phyloP scores from a whole-genome alignment of 2,113 vertebrate genomes.

The Neolamprologus variostigma region DNA sequence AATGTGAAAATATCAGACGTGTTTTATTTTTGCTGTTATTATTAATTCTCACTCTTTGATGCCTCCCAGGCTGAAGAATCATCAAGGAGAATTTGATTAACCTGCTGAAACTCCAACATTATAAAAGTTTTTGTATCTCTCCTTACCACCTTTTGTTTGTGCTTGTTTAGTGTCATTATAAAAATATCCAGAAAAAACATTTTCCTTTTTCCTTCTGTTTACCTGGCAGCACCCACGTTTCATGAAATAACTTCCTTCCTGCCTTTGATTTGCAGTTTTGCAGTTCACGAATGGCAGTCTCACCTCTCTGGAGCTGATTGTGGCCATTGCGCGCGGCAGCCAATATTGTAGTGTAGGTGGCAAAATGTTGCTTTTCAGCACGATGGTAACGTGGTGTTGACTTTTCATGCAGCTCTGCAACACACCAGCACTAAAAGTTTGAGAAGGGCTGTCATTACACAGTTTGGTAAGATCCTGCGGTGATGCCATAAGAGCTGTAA shows the following conservation, averaged over 20 bases:
- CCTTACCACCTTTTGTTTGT: not conserved
- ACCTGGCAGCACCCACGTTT: not conserved
- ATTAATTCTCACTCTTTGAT: not conserved
- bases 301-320: not conserved
- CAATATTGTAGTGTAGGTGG: not conserved
- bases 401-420: not conserved
- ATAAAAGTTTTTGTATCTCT: not conserved
- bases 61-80: not conserved
- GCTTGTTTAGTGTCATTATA: not conserved
- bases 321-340: not conserved
- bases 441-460: conserved; percentile 36
- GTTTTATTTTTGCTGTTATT: not conserved
- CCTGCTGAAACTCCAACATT: not conserved
- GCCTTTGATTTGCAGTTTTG: not conserved
- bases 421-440: not conserved
- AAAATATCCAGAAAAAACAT: not conserved
- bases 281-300: not conserved
- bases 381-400: not conserved
- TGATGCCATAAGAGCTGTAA: conserved; percentile 18
- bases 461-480: conserved; percentile 14
- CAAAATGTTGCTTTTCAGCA: not conserved
- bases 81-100: not conserved
- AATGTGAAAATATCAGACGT: not conserved
- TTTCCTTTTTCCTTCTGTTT: not conserved
- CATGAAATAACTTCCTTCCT: not conserved